Evolutionary conservation across 2,888 invertebrate species (phyloP), one percentile per base, ranked within the genome.

Genomic region (Odiellus spinosus): DNA sequence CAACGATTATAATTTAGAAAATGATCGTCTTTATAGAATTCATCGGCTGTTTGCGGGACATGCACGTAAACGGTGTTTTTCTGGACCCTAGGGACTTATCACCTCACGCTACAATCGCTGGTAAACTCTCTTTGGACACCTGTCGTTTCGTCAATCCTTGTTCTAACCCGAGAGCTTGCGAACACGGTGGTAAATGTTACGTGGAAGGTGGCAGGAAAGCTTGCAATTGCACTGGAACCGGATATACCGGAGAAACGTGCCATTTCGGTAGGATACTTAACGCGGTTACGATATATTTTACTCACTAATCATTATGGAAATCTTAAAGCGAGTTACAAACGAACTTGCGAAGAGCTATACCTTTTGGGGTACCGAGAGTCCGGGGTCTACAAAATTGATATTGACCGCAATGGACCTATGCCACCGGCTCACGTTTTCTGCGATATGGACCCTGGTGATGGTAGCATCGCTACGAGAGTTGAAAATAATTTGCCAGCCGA

Each of bases 401-500:
- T 91, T 45, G 91, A 93, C 61, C 88, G 91, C 0, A 87, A 87
- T 61, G 91, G 91, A 0, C 77, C 82, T 48, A 84, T 87, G 61
- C 86, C 88, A 3, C 90, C 90, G 0, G 85, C 87, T 0, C 80
- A 85, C 59, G 90, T 91, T 0, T 80, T 85, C 59, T 93, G 91
- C 63, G 84, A 87, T 62, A 91, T 91, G 63, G 86, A 85, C 61
- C 73, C 82, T 58, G 84, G 84, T 50, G 84, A 85, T 61, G 59
- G 59, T 18, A 83, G 84, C 0, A 87, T 87, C 54, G 82, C 81
- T 3, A 80, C 80, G 1, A 85, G 87, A 54, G 86, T 90, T 0
- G 86, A 87, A 61, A 88, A 88, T 62, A 88, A 88, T 68, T 66
- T 90, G 36, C 86, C 85, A 0, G 85, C 84, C 60, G 87, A 88